phyloP scores from a whole-genome alignment of 2,888 invertebrate genomes.

The Xylota segnis region DNA sequence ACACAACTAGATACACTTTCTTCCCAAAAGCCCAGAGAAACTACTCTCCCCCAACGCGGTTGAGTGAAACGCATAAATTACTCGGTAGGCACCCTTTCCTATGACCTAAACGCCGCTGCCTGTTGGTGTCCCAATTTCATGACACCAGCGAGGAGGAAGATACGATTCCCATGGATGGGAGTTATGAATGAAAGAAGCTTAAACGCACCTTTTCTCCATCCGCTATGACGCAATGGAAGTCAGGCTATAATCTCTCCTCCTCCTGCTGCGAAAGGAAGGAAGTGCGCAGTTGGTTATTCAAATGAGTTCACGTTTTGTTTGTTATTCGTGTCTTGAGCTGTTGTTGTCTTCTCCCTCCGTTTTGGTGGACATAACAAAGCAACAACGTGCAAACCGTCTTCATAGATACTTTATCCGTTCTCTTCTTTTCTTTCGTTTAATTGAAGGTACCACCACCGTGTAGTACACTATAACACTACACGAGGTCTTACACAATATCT shows the following conservation, averaged over 20 bases:
- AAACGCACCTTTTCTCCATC: constrained; percentile 24
- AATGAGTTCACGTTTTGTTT: constrained; percentile 37
- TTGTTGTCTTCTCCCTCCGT: neutral
- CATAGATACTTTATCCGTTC: constrained; percentile 43
- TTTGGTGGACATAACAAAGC: constrained; percentile 13
- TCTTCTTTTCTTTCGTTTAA: constrained; percentile 28
- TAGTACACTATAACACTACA: constrained; percentile 1
- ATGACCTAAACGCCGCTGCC: neutral
- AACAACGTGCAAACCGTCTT: neutral
- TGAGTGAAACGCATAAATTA: constrained; percentile 24
- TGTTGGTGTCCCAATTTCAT: constrained; percentile 17
- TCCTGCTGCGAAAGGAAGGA: constrained; percentile 47
- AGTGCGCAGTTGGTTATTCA: constrained; percentile 73
- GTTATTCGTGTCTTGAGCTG: neutral
- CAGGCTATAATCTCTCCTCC: constrained; percentile 10
- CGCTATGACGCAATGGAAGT: constrained; percentile 24
- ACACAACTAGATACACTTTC: neutral
- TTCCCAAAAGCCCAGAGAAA: neutral
- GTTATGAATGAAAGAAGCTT: constrained; percentile 19
- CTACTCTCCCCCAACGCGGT: neutral
- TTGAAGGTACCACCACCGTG: constrained; percentile 35
- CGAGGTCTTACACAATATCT: constrained; percentile 36
- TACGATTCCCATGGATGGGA: neutral
- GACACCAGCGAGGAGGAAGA: neutral
- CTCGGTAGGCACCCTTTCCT: constrained; percentile 11